Evolutionary conservation across 30 jellyfish, hydroid and myxozoan species (phyloP).

Genomic region (Hydra vulgaris): DNA sequence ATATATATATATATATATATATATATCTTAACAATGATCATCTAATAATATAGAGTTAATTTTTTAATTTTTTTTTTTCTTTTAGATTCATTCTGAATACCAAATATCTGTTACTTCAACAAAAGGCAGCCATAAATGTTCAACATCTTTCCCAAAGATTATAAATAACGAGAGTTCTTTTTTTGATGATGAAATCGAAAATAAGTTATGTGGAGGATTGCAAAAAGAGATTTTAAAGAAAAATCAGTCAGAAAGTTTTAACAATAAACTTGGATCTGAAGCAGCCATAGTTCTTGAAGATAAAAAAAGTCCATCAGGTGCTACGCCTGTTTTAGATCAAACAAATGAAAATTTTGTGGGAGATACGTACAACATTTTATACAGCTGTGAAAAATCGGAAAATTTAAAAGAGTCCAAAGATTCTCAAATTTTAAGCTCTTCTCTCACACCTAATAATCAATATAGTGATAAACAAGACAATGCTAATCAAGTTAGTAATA

Average conservation of each 20-base stretch:
- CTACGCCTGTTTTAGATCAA: not conserved
- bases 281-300: not conserved
- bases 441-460: too few species aligned
- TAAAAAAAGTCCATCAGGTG: not conserved
- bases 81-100: slow-evolving; percentile 25
- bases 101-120: slow-evolving; percentile 28
- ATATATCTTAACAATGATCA: too few species aligned
- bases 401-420: too few species aligned
- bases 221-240: not conserved
- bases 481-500: too few species aligned
- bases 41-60: too few species aligned
- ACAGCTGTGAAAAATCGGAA: too few species aligned
- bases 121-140: not conserved
- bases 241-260: not conserved
- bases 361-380: not conserved
- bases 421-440: too few species aligned
- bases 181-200: not conserved
- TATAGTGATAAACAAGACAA: too few species aligned
- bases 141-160: not conserved
- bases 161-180: not conserved
- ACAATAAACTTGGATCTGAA: not conserved
- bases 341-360: not conserved
- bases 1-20: too few species aligned
- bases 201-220: not conserved
- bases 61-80: too few species aligned